Evolutionary conservation across 2,113 vertebrate genomes (phyloP).

Genomic region (Nibea albiflora): DNA sequence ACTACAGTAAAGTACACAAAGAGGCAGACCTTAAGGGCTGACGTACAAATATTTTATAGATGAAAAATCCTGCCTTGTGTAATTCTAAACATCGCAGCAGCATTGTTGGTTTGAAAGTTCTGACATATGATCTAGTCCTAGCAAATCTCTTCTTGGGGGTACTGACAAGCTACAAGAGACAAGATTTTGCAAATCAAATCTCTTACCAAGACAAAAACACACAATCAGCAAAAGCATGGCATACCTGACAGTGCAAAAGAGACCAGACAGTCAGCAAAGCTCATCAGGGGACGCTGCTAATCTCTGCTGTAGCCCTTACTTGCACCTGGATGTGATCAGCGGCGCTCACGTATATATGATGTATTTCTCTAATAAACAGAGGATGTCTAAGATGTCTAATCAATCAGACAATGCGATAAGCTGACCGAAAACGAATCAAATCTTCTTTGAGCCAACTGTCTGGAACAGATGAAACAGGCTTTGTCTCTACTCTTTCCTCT

Average conservation of each 20-base stretch:
- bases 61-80: not conserved
- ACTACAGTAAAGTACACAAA: not conserved
- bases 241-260: conserved; percentile 38
- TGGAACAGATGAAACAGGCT: not conserved
- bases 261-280: conserved; percentile 24
- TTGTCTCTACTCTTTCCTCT: not conserved
- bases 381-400: not conserved
- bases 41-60: not conserved
- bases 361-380: conserved; percentile 1
- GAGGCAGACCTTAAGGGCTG: not conserved
- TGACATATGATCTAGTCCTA: conserved; percentile 21
- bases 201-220: conserved; percentile 38
- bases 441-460: not conserved
- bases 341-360: not conserved
- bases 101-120: conserved; percentile 13
- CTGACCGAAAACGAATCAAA: conserved; percentile 9
- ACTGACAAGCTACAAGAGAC: conserved; percentile 1
- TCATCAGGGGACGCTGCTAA: not conserved
- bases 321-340: conserved; percentile 4
- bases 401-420: not conserved
- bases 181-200: conserved; percentile 47
- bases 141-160: conserved; percentile 5
- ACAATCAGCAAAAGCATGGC: conserved; percentile 54
- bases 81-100: conserved; percentile 8
- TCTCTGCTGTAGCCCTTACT: conserved; percentile 2